Evolutionary conservation across 2,797 vertebrate species (phyloP).

Genomic region (Rhinogobio ventralis): DNA sequence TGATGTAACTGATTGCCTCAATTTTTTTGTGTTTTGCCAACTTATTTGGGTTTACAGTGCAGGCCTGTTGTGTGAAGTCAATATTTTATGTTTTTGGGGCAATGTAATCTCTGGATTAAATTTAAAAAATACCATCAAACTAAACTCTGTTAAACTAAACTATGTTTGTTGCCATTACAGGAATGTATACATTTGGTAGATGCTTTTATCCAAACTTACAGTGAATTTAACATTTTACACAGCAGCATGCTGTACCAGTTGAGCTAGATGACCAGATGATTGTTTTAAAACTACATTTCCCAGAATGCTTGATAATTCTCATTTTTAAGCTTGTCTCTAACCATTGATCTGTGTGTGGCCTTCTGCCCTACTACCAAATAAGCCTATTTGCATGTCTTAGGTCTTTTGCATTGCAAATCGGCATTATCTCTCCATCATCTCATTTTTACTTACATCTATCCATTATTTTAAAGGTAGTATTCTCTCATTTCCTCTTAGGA

Average conservation of each 20-base stretch:
- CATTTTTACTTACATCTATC: conserved; percentile 27
- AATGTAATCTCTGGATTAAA: neutral
- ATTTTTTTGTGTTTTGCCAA: too few relatives aligned
- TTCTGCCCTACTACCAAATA: conserved; percentile 51
- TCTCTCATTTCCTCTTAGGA: neutral
- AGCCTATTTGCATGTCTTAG: conserved; percentile 74
- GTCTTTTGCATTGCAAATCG: conserved; percentile 81
- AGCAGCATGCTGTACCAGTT: neutral
- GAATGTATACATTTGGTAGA: neutral
- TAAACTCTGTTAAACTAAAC: conserved; percentile 1
- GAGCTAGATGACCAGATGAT: neutral
- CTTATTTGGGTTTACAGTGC: too few relatives aligned
- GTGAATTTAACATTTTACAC: neutral
- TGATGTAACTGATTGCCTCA: too few relatives aligned
- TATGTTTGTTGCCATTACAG: neutral
- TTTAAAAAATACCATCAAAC: conserved; percentile 7
- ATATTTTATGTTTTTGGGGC: neutral
- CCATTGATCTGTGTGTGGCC: conserved; percentile 20
- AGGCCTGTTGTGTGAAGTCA: neutral
- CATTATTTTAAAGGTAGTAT: conserved; percentile 1
- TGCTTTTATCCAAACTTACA: neutral
- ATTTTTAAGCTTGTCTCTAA: conserved; percentile 7
- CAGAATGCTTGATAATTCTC: conserved; percentile 25
- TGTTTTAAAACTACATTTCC: conserved; percentile 47
- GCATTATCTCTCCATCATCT: conserved; percentile 52